Base-by-base conservation (phyloP, 2,113 vertebrate species). In the Hystrix brachyura region DNA sequence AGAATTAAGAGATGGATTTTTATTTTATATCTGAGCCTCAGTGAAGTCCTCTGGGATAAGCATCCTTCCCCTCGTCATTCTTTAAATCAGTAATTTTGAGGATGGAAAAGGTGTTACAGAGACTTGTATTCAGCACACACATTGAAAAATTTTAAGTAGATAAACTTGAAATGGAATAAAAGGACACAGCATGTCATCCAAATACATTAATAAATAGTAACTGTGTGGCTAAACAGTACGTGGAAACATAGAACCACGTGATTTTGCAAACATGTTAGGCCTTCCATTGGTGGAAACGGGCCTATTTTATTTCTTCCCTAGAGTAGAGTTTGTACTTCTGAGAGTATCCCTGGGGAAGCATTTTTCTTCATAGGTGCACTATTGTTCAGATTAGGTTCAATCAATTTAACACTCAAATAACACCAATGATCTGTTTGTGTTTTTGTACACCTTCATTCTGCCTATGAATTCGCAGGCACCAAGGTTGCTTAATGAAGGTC, bases 151-250 rank as follows among this genome's bases (percentile, higher is more conserved):
- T 53, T 90, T 95, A 87, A 85, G 65, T 27, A 72, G 81, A 92
- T 96, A 90, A 94, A 96, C 46, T 29, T 96, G 71, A 80, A 82
- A 55, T 87, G 65, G 48, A 97, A 82, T 78, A 87, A 74, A 96
- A 96, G 12, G 10, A 80, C 81, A 85, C 32, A 43, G 3, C 87
- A 94, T 90, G 12, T 25, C 23, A 85, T 96, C 27, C 5, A 48
- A 86, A 34, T 72, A 90, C 90, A 34, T 79, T 92, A 95, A 78
- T 90, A 57, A 79, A 48, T 85, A 38, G 25, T 65, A 59, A 53
- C 53, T 25, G 4, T 94, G 23, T 64, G 38, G 57, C 57, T 57
- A 32, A 90, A 72, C 5, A 51, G 69, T 86, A 53, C 27, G 10
- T 17, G 60, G 62, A 85, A 53, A 32, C 14, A 69, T 18, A 48